Evolutionary conservation across 2,797 vertebrate species (phyloP).

Genomic region (Myotis planiceps): DNA sequence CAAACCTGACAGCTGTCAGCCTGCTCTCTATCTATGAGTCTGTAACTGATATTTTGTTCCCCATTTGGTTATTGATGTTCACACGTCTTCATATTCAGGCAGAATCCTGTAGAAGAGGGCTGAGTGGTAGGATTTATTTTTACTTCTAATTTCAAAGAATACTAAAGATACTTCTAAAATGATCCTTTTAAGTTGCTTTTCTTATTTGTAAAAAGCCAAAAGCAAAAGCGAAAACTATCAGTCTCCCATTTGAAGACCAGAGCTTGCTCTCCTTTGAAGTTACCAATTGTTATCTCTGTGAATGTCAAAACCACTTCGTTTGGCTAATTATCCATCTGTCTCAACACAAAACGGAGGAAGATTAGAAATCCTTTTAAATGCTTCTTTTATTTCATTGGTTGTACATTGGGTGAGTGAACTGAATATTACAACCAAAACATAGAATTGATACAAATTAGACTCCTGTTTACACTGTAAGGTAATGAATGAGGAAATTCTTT

Average conservation of each 20-base stretch:
- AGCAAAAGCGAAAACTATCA: background rate
- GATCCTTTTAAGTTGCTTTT: background rate
- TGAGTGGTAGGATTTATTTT: background rate
- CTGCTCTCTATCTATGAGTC: background rate
- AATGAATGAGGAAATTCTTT: slow-evolving; percentile 82
- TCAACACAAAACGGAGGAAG: slow-evolving; percentile 50
- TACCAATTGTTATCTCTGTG: background rate
- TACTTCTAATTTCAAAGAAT: slow-evolving; percentile 15
- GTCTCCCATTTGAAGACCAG: background rate
- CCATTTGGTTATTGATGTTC: background rate
- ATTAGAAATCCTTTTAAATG: slow-evolving; percentile 86
- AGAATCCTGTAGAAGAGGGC: background rate
- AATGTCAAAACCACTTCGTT: background rate
- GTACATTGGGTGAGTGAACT: slow-evolving; percentile 89
- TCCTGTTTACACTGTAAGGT: slow-evolving; percentile 86
- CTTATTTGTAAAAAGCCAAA: background rate
- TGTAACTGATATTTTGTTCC: background rate
- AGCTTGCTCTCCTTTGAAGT: background rate
- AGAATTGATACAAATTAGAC: slow-evolving; percentile 89
- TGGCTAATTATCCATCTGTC: background rate
- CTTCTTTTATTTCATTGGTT: slow-evolving; percentile 91
- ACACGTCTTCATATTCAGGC: background rate
- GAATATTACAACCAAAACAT: slow-evolving; percentile 89
- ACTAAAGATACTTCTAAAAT: background rate
- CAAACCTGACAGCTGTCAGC: background rate